Evolutionary conservation across 2,113 vertebrate species (phyloP), one percentile per base, ranked within the genome.

Genomic region (Elachura formosa): DNA sequence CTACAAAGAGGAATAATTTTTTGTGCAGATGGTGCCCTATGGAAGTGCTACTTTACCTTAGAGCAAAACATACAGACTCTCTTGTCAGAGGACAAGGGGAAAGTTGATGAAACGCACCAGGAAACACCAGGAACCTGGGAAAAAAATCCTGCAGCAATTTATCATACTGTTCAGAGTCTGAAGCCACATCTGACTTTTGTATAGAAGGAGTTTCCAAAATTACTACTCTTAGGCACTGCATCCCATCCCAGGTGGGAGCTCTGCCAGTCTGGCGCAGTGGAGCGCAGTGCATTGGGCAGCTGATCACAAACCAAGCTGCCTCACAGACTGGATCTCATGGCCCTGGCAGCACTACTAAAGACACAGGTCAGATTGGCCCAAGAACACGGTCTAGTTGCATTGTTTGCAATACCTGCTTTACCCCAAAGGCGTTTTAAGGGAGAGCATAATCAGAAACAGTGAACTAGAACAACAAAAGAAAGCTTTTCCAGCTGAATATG

Each of bases 1-100:
- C 63, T 51, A 9, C 14, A 59, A 91, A 79, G 59, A 88, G 59
- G 84, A 91, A 96, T 88, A 2, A 51, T 64, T 95, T 94, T 82
- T 80, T 91, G 52, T 43, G n/a, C 64, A 40, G 36, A 40, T 82
- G 48, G 11, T 3, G 0, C 82, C 17, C 72, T 52, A 5, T 84
- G 58, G 48, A 93, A 90, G 33, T 33, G 24, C 29, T 88, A 40
- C 81, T 48, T 83, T 73, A 36, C 8, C 6, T 58, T 46, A 73
- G 2, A 63, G 51, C 56, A 36, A 43, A 91, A 87, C 51, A 66
- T 45, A 67, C 3, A 54, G 33, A 41, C 16, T 76, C 14, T 10
- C 2, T 10, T 83, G 67, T 73, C 75, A 69, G 79, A 78, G 41
- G 28, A 54, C 66, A 58, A 87, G 33, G 31, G 36, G 23, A 63